Conservation (phyloP, 1,140 invertebrate species). For the Plutomurus gul region DNA sequence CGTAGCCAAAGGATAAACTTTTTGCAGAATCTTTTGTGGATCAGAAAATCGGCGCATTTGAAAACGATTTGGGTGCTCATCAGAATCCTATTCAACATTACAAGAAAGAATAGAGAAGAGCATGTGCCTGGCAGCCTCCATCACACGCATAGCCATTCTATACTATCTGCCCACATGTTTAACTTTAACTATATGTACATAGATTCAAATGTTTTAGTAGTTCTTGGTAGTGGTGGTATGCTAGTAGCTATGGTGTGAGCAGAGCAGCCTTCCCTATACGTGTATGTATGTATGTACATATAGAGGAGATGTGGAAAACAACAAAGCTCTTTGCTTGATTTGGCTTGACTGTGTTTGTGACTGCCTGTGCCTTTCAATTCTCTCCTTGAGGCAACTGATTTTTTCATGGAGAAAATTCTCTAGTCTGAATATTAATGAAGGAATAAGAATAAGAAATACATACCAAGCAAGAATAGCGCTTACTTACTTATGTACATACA, state of each 20-base stretch:
- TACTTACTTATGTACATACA: neutral
- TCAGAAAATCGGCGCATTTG: constrained; percentile 44
- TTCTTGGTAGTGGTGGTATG: too few relatives aligned
- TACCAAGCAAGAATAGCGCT: neutral
- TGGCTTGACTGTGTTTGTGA: neutral
- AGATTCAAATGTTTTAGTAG: too few relatives aligned
- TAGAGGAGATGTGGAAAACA: too few relatives aligned
- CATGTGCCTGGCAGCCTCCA: constrained; percentile 49
- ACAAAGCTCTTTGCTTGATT: constrained; percentile 6
- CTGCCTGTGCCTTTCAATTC: constrained; percentile 19
- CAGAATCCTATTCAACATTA: constrained; percentile 42
- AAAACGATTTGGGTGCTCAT: constrained; percentile 37
- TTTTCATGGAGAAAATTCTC: constrained; percentile 31
- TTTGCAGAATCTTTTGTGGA: constrained; percentile 39
- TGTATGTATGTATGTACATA: too few relatives aligned
- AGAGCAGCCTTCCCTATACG: too few relatives aligned
- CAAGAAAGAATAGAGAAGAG: neutral
- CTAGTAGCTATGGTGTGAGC: too few relatives aligned
- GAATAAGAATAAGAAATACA: neutral
- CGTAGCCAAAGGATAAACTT: constrained; percentile 24
- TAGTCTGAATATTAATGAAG: constrained; percentile 49
- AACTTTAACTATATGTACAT: too few relatives aligned
- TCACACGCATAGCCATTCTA: neutral
- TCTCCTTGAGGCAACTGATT: constrained; percentile 26
- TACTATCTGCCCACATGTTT: constrained; percentile 4